Evolutionary conservation across 1,140 invertebrate genomes (phyloP).

Genomic region (Microvelia longipes): DNA sequence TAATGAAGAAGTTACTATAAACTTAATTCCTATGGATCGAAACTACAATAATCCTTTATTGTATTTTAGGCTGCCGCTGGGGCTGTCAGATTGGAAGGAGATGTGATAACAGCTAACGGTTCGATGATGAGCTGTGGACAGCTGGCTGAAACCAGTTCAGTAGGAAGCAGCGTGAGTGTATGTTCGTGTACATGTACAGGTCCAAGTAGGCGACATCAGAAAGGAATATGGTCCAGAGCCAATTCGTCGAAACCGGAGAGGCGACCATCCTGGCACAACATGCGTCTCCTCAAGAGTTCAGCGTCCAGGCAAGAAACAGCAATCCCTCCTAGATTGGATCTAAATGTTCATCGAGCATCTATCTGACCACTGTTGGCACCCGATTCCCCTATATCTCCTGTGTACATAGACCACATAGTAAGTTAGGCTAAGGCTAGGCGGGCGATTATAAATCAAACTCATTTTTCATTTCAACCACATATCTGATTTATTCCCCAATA

Average conservation of each 20-base stretch:
- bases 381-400: not conserved
- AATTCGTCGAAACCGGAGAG: conserved; percentile 38
- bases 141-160: conserved; percentile 39
- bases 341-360: conserved; percentile 3
- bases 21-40: no score
- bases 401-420: not conserved
- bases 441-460: not conserved
- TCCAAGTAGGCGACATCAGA: conserved; percentile 19
- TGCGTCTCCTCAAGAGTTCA: not conserved
- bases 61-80: conserved; percentile 61
- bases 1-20: no score
- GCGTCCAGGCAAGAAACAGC: not conserved
- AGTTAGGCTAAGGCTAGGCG: not conserved
- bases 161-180: conserved; percentile 53
- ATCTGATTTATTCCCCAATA: not conserved
- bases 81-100: conserved; percentile 80
- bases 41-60: no score
- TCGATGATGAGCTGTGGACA: conserved; percentile 52
- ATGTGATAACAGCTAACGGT: conserved; percentile 81
- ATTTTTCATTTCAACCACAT: not conserved
- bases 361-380: conserved; percentile 30
- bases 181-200: conserved; percentile 66
- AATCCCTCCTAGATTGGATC: conserved; percentile 12
- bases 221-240: not conserved
- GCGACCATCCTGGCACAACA: conserved; percentile 10